Base-by-base conservation (phyloP, 64 coral and sea anemone genomes). In the Montipora cactus region DNA sequence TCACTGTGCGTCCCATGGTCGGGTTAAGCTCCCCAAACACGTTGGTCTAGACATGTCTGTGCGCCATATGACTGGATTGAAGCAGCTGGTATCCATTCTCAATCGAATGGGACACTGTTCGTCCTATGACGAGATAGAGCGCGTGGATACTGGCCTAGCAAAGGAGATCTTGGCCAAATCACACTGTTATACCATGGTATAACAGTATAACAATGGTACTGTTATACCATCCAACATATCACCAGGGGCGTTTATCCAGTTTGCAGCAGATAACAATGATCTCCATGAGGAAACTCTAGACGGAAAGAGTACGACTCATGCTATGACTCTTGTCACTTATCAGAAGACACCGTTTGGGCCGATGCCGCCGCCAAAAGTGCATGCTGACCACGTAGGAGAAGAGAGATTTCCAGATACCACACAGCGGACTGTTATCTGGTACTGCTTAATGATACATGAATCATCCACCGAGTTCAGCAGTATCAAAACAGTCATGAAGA, bases 191-290 rank as follows among this genome's bases (percentile, higher is more conserved):
- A 28, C 28, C 1, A 28, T 28, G 28, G 28, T 28, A 28, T 28
- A 28, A 28, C 28, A 28, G 28, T 28, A 4, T 11, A 79, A 18
- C 8, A 80, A 21, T 58, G 87, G 81, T 18, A 67, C 69, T 44
- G 77, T 89, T 59, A 16, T 94, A 81, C 86, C 92, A 81, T 88
- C 85, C 6, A 81, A 88, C 69, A 89, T 94, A 15, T n/a, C 16
- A 13, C 81, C 84, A 58, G 78, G 77, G 2, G 4, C 49, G 6
- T 94, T 94, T 14, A 76, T 74, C 21, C 83, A 94, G 58, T 59
- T 94, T 74, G 92, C 85, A 5, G 70, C 85, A 28, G 92, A 94
- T 25, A 94, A 94, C 66, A 94, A 81, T 59, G 92, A 94, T 37
- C 18, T 83, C 0, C 67, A 94, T 84, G 93, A 84, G 59, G 79